phyloP scores from a whole-genome alignment of 2,888 invertebrate species.

The Odontocerum albicorne region DNA sequence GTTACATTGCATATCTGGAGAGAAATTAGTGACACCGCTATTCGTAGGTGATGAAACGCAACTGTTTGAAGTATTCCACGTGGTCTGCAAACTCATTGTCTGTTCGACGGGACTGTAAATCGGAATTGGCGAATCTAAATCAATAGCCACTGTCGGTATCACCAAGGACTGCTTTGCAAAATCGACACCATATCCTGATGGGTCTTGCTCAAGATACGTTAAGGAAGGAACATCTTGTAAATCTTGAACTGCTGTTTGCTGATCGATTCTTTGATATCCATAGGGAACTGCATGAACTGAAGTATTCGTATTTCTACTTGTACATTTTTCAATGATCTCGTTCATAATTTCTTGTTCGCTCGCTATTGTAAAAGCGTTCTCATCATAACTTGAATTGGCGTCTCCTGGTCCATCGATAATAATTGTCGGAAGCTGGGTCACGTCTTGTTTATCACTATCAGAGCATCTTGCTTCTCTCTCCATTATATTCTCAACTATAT shows the following conservation, averaged over 20 bases:
- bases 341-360: not conserved
- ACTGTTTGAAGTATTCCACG: not conserved
- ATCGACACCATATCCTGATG: too few species aligned
- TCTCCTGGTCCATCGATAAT: constrained; percentile 3
- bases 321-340: too few species aligned
- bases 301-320: not conserved
- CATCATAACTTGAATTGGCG: not conserved
- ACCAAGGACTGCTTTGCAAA: not conserved
- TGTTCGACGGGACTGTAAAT: constrained; percentile 6
- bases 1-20: constrained; percentile 3
- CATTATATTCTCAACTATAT: constrained; percentile 1
- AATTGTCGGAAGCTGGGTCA: not conserved
- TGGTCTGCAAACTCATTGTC: not conserved
- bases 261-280: constrained; percentile 3
- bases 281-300: not conserved
- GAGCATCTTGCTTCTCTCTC: constrained; percentile 1
- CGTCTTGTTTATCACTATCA: not conserved
- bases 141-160: not conserved
- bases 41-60: constrained; percentile 4
- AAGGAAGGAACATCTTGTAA: not conserved
- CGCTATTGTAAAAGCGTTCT: not conserved
- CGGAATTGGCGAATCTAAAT: not conserved
- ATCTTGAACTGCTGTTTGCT: not conserved
- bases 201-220: too few species aligned
- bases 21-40: not conserved